These are phyloP conservation scores for Thryonomys swinderianus DNA, from an alignment of 2,113 vertebrate genomes.

Conservation along the genomic window DNA sequence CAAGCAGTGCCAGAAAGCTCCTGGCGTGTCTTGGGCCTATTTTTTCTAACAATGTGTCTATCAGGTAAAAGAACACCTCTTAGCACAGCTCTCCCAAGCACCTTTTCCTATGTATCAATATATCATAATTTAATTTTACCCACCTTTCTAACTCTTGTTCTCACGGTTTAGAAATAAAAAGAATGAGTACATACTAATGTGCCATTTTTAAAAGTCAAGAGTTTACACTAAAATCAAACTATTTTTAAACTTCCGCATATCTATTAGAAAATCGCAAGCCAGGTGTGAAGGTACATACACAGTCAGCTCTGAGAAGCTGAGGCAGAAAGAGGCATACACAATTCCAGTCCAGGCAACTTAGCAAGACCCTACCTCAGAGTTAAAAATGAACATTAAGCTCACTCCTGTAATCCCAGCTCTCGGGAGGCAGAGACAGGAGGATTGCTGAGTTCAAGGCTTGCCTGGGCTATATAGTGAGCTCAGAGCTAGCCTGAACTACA, in stretches of 20 bases:
- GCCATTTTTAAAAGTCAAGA: slow-evolving; percentile 7
- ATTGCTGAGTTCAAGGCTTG: too few relatives aligned
- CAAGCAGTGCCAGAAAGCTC: not conserved
- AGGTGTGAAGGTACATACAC: not conserved
- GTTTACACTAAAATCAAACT: slow-evolving; percentile 48
- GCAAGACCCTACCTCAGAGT: not conserved
- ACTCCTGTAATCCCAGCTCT: too few relatives aligned
- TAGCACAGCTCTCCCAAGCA: not conserved
- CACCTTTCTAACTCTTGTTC: not conserved
- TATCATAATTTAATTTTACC: not conserved
- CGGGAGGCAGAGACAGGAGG: too few relatives aligned
- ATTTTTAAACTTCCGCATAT: not conserved
- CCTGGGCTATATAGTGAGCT: too few relatives aligned
- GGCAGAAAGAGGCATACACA: not conserved
- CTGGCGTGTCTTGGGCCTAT: not conserved
- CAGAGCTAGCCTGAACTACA: too few relatives aligned
- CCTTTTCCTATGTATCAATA: not conserved
- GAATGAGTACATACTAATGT: not conserved
- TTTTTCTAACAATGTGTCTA: not conserved
- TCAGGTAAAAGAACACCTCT: not conserved
- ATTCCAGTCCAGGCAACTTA: not conserved
- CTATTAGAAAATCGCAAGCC: slow-evolving; percentile 33
- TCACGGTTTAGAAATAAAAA: slow-evolving; percentile 23
- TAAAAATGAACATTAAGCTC: too few relatives aligned
- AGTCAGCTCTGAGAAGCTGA: not conserved